Evolutionary conservation across 2,113 vertebrate genomes (phyloP), one percentile per base, ranked within the genome.

Genomic region (Ctenodactylus gundi): DNA sequence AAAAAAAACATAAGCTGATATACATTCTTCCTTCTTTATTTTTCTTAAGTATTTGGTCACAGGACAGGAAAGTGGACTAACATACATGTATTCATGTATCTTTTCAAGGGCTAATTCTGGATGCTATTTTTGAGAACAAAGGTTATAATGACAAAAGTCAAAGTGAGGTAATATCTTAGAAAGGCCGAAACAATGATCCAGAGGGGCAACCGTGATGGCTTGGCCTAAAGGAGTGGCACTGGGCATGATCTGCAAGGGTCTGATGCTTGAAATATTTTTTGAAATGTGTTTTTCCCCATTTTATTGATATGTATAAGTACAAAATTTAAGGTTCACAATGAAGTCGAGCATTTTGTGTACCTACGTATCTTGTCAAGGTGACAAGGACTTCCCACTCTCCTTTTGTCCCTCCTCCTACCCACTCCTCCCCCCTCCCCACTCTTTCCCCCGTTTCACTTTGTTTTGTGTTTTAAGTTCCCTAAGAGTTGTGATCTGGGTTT

Each of bases 81-180:
- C 25, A 46, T 27, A 46, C 44, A 46, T 46, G 41, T 29, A 80
- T 90, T 85, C 82, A 84, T 44, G 73, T 58, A 46, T 53, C 60
- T 88, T 92, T 70, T 64, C 62, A 58, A 88, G 34, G 67, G 73
- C 80, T 80, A 10, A 75, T 65, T 87, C 64, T 68, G 83, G 82
- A 15, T 83, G 44, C 36, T 76, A 75, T 64, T 84, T 93, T 83
- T 94, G 68, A 87, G 82, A 75, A 84, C 27, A 70, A 64, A 87
- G 57, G 89, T 49, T 49, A 36, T 21, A 87, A 39, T 36, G 90
- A 4, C 75, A 86, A 73, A 4, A 60, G 44, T 90, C 49, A 90
- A 93, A 73, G 53, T 23, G 41, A 87, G 78, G 64, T 29, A 39
- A 80, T 72, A 49, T 64, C 53, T 25, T 49, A 41, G 39, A 49